These are phyloP conservation scores for Spisula solida DNA, from an alignment of 2,888 invertebrate species.

Conservation along the genomic window DNA sequence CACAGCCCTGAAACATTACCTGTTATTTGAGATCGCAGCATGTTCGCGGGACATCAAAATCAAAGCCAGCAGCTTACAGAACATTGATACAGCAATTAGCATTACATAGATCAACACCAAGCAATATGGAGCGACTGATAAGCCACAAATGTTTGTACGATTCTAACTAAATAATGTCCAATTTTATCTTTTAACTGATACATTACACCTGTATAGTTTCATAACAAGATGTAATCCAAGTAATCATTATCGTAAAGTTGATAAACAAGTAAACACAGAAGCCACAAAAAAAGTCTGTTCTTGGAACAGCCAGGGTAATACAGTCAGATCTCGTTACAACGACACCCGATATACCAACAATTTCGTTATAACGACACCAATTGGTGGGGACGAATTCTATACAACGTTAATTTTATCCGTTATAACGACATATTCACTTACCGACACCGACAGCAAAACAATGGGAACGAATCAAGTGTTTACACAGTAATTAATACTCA, in stretches of 20 bases:
- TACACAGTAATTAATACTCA: too few relatives aligned
- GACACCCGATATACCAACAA: too few relatives aligned
- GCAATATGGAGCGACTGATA: slow-evolving; percentile 37
- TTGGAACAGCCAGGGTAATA: not conserved
- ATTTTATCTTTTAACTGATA: slow-evolving; percentile 36
- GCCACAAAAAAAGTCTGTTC: not conserved
- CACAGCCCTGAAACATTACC: not conserved
- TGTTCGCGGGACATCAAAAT: not conserved
- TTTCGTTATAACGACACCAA: too few relatives aligned
- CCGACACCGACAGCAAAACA: too few relatives aligned
- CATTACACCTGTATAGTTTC: slow-evolving; percentile 37
- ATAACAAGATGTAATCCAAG: slow-evolving; percentile 29
- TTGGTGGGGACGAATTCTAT: too few relatives aligned
- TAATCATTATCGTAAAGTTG: slow-evolving; percentile 27
- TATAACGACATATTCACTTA: too few relatives aligned
- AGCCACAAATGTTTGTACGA: slow-evolving; percentile 16
- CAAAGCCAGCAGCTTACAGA: not conserved
- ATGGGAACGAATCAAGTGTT: too few relatives aligned
- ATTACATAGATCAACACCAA: slow-evolving; percentile 29
- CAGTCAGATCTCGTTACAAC: too few relatives aligned
- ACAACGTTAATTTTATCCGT: too few relatives aligned
- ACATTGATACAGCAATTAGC: not conserved
- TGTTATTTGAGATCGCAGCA: not conserved
- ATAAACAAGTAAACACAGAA: slow-evolving; percentile 29
- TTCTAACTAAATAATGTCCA: slow-evolving; percentile 29